Evolutionary conservation across 2,888 invertebrate genomes (phyloP).

Genomic region (Melitaea athalia): DNA sequence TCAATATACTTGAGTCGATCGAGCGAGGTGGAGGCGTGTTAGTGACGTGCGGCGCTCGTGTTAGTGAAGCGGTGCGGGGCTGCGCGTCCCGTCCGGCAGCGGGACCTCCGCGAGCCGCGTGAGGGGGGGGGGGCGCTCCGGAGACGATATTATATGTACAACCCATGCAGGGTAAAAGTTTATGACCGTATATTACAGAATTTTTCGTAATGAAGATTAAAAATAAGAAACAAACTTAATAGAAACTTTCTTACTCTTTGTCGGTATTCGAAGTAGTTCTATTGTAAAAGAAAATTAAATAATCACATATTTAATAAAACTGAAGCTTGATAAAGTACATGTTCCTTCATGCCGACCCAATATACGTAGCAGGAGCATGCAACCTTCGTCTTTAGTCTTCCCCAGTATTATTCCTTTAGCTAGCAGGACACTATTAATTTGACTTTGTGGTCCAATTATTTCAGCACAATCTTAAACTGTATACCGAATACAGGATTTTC

Average conservation of each 20-base stretch:
- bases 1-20: slow-evolving; percentile 61
- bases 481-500: neutral
- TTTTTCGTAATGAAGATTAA: neutral
- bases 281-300: slow-evolving; percentile 4
- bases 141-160: neutral
- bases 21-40: slow-evolving; percentile 54
- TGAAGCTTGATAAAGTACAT: neutral
- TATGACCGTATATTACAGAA: neutral
- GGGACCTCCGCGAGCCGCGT: neutral
- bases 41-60: slow-evolving; percentile 54
- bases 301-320: neutral
- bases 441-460: neutral
- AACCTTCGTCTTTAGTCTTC: too few relatives aligned
- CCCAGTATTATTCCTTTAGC: too few relatives aligned
- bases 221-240: neutral
- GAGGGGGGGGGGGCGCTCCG: neutral
- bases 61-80: slow-evolving; percentile 35
- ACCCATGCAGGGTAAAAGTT: neutral
- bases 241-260: neutral
- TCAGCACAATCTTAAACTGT: neutral
- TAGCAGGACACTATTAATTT: too few relatives aligned
- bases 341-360: neutral
- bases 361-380: neutral
- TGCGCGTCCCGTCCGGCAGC: slow-evolving; percentile 14
- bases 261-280: neutral